phyloP scores from a whole-genome alignment of 2,113 vertebrate species.

The Oreochromis spilurus region DNA sequence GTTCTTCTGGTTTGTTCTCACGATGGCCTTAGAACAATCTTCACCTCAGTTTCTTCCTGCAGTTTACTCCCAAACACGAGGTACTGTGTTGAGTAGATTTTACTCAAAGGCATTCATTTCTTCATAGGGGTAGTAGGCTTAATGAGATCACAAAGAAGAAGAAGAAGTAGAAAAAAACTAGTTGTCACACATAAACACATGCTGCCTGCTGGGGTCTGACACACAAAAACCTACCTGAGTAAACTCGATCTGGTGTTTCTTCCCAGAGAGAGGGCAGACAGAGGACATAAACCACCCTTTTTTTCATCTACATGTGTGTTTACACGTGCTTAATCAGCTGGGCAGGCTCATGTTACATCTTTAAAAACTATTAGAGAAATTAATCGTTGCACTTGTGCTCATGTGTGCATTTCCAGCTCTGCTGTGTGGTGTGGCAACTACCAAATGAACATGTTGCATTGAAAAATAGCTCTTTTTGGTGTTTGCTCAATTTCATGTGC shows the following conservation, averaged over 20 bases:
- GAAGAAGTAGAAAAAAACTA: neutral
- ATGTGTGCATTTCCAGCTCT: neutral
- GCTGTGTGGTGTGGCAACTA: neutral
- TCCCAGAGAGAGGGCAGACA: neutral
- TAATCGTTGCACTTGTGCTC: neutral
- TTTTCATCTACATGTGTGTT: neutral
- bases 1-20: neutral
- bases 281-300: neutral
- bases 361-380: neutral
- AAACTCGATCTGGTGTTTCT: neutral
- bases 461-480: slow-evolving; percentile 35
- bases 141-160: neutral
- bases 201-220: neutral
- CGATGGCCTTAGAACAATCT: neutral
- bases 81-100: neutral
- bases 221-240: neutral
- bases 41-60: neutral
- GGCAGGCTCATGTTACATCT: neutral
- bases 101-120: neutral
- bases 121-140: neutral
- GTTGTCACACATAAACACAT: neutral
- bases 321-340: neutral
- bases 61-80: neutral
- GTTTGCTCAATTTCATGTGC: slow-evolving; percentile 49
- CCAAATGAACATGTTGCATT: neutral